Evolutionary conservation across 2,888 invertebrate species (phyloP).

Genomic region (Agonopterix arenella): DNA sequence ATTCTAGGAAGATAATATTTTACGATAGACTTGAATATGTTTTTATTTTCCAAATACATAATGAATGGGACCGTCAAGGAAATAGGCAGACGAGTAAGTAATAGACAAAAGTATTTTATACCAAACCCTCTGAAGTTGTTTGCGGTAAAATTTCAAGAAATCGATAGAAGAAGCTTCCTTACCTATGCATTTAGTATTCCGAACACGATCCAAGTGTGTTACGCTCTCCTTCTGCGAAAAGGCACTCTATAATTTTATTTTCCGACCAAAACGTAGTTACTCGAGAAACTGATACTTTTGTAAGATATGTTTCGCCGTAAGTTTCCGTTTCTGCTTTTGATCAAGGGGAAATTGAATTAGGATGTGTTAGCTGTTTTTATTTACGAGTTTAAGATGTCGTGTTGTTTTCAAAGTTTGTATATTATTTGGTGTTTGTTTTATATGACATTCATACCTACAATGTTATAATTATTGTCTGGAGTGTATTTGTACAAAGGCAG

Average conservation of each 20-base stretch:
- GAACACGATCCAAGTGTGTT: constrained; percentile 53
- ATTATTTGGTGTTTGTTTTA: no score
- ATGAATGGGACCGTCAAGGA: no score
- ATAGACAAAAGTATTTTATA: no score
- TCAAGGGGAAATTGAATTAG: constrained; percentile 36
- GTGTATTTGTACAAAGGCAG: no score
- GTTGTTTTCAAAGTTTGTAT: no score
- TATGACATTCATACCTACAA: no score
- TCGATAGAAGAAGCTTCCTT: constrained; percentile 45
- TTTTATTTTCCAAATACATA: no score
- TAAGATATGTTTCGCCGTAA: constrained; percentile 39
- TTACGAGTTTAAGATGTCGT: no score
- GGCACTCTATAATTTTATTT: constrained; percentile 76
- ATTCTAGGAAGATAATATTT: constrained; percentile 11
- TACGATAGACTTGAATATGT: background rate
- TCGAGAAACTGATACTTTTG: constrained; percentile 65
- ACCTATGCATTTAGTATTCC: constrained; percentile 51
- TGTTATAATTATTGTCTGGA: no score
- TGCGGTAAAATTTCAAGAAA: constrained; percentile 42
- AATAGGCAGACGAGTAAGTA: no score
- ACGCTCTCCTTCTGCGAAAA: constrained; percentile 64
- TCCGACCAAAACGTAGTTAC: constrained; percentile 71
- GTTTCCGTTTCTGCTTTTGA: constrained; percentile 39
- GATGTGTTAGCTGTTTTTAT: no score
- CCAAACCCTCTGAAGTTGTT: constrained; percentile 21